Base-by-base conservation (phyloP, 2,797 vertebrate genomes). In the Todus mexicanus region DNA sequence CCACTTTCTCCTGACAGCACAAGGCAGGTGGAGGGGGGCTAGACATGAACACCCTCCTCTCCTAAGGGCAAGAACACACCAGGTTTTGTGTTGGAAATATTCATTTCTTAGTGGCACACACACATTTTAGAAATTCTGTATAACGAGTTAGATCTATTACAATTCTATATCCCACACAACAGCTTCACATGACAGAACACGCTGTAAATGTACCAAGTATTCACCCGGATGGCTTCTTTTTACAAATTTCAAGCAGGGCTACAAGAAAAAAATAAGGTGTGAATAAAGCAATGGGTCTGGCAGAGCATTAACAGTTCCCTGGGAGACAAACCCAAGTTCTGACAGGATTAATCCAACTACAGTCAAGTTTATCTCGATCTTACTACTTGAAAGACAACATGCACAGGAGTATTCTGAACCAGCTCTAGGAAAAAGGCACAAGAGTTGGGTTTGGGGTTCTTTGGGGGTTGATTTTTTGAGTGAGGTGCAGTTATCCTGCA, bases 21-120 rank as follows among this genome's bases (percentile, higher is more conserved):
- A 29, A n/a, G 21, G 15, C 1, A 0, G 8, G 51, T 19, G 40
- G 79, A 83, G 29, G 3, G 13, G 2, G 18, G 9, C 20, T 42
- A 50, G 40, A 73, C 77, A 60, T 26, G 5, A 91, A 70, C 22
- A 60, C 16, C 15, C 6, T 59, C 13, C 15, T 7, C 43, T 72
- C 64, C 48, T 31, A 50, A 81, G 11, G 10, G 25, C 45, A 73
- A 38, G 21, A 15, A 51, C 54, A 10, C 13, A 23, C 9, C 72
- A 74, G 37, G 37, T 64, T 65, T 29, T 74, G 13, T 45, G 40
- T 10, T 45, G 16, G 50, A 80, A 75, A 72, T 40, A 65, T 5
- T 33, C 0, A 48, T 48, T 79, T 60, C 48, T 51, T 23, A 45
- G 43, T 14, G 59, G 51, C 12, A 78, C 7, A 56, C 19, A 63